Base-by-base conservation (phyloP, 1,140 invertebrate species). In the Drosophila insularis region DNA sequence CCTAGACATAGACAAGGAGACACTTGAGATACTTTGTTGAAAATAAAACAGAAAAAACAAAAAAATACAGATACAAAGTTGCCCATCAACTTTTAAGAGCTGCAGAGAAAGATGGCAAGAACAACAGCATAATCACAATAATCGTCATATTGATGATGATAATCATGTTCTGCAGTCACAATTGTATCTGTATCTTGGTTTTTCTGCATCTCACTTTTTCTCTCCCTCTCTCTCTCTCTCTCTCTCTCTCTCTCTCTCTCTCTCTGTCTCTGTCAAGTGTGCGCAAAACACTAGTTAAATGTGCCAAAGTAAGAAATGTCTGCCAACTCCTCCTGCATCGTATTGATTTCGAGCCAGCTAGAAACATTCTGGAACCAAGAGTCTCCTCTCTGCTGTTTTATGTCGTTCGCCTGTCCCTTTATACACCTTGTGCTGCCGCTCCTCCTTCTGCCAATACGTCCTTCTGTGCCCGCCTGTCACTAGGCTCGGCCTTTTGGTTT, bases 251-350 rank as follows among this genome's bases (percentile, higher is more conserved):
- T 55, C 63, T 68, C 60, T 61, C 31, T 50, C 61, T 62, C 3
- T 8, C 19, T 17, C 59, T 66, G 17, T 6, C n/a, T 14, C 40
- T 73, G 61, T 85, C 68, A 78, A 85, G 81, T 74, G 76, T 84
- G 81, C 74, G 74, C 81, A 86, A 87, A 79, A 89, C 82, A 82
- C 84, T 86, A 79, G 82, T 86, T 86, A 86, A 86, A 89, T 86
- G 81, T 86, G 84, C 84, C 82, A 86, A 86, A 86, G 81, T 82
- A 81, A 86, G 79, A 87, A 87, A 86, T 76, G 82, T 71, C 60
- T 37, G 8, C 55, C 11, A 14, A 17, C 65, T 68, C 65, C 21
- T 59, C 43, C 60, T 62, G 61, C 53, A 66, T 73, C 68, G 82
- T 87, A 86, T 86, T 86, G 82, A 87, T 86, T 86, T 86, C 82